These are phyloP conservation scores for Myotis davidii DNA, from an alignment of 2,113 vertebrate species.

Conservation along the genomic window DNA sequence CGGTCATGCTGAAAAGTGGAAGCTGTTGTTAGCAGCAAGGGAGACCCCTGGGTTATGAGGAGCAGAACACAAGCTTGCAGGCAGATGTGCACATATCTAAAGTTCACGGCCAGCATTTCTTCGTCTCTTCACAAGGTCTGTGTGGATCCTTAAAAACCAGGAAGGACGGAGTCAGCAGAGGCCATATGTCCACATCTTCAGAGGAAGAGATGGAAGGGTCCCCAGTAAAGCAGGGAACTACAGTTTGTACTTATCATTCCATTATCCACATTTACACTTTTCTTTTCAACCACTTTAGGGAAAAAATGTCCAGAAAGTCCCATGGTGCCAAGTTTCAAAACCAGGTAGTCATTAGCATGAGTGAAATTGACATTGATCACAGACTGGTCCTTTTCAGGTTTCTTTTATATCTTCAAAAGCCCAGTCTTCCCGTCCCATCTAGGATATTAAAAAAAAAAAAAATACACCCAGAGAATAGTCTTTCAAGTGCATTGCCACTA, in stretches of 20 bases:
- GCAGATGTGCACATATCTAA: neutral
- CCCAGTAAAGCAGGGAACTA: neutral
- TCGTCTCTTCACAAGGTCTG: neutral
- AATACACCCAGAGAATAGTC: neutral
- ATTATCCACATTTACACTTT: neutral
- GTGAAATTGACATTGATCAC: neutral
- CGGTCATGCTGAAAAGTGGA: neutral
- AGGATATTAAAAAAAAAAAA: neutral
- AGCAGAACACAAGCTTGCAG: neutral
- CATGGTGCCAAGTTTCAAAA: neutral
- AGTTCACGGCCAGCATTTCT: neutral
- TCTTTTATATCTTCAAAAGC: conserved; percentile 36
- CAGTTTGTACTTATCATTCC: neutral
- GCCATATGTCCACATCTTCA: neutral
- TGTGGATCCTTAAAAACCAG: neutral
- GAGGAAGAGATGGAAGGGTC: neutral
- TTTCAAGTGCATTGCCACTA: conserved; percentile 26
- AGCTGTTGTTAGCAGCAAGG: neutral
- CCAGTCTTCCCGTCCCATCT: neutral
- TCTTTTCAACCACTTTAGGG: neutral
- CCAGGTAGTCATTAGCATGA: neutral
- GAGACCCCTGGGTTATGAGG: neutral
- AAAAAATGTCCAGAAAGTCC: neutral
- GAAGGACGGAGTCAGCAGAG: neutral
- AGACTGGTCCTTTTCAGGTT: neutral